A percentile compares a stretch with the other conserved stretches of the same genome.
phyloP scores from a whole-genome alignment of 2,888 invertebrate genomes.

The Tethea ocularis region DNA sequence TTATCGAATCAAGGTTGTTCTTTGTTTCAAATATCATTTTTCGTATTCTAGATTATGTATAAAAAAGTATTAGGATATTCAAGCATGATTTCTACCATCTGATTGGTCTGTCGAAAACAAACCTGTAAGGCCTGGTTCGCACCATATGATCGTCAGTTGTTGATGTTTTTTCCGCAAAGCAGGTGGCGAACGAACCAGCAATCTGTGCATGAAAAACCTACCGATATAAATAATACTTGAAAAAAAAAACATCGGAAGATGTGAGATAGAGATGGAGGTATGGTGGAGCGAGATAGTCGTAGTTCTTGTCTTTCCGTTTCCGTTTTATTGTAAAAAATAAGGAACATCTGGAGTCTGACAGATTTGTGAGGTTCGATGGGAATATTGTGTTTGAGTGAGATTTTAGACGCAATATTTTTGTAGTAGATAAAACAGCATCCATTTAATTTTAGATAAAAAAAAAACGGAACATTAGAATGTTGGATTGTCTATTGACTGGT shows the following conservation, averaged over 20 bases:
- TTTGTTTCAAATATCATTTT: too few relatives aligned
- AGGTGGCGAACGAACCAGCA: conserved; percentile 67
- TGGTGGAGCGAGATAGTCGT: conserved; percentile 47
- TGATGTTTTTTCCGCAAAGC: conserved; percentile 54
- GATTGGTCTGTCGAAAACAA: conserved; percentile 10
- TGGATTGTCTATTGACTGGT: too few relatives aligned
- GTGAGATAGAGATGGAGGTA: conserved; percentile 45
- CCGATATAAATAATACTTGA: conserved; percentile 55
- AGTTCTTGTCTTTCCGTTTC: conserved; percentile 76
- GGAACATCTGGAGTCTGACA: conserved; percentile 71
- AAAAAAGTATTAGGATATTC: too few relatives aligned
- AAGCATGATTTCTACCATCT: not conserved
- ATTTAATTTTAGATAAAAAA: not conserved
- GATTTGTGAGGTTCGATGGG: conserved; percentile 60
- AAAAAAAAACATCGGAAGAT: conserved; percentile 61
- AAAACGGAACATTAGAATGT: not conserved
- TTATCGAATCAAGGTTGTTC: too few relatives aligned
- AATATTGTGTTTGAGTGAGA: conserved; percentile 46
- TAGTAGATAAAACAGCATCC: not conserved
- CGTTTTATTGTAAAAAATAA: conserved; percentile 74
- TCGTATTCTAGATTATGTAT: too few relatives aligned
- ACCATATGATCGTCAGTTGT: conserved; percentile 76
- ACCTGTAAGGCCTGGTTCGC: conserved; percentile 30
- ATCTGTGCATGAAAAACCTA: conserved; percentile 74
- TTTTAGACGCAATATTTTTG: conserved; percentile 27